Percentiles rank a stretch among this genome's conserved stretches.
Conservation (phyloP, 2,113 vertebrate species). For the Willisornis vidua region DNA sequence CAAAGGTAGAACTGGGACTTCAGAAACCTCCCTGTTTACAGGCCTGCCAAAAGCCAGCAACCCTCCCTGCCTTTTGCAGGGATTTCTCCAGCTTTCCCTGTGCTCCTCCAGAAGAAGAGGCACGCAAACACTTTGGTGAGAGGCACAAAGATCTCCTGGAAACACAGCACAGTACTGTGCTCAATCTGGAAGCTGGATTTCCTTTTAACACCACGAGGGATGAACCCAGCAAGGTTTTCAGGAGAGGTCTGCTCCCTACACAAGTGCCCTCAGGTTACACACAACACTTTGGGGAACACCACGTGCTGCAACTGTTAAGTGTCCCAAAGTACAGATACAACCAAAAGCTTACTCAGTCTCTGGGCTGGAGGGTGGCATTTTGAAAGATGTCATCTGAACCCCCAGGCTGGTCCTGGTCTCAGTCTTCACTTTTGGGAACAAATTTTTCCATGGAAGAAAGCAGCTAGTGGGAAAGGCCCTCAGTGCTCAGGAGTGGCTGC, state of each 20-base stretch:
- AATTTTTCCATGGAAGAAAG: background rate
- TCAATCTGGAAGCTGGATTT: background rate
- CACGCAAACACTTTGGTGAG: background rate
- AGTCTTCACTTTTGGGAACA: background rate
- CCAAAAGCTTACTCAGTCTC: background rate
- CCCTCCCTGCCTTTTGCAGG: background rate
- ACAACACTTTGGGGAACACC: background rate
- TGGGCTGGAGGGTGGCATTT: background rate
- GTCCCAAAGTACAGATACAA: background rate
- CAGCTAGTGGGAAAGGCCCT: background rate
- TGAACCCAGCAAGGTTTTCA: background rate
- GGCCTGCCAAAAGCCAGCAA: background rate
- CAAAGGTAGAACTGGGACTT: background rate
- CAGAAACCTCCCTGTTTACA: background rate
- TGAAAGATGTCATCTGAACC: background rate
- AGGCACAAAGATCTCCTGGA: background rate
- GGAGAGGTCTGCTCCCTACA: background rate
- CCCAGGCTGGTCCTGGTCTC: background rate
- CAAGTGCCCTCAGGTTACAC: background rate
- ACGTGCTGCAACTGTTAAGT: rapidly evolving
- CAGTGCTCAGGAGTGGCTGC: background rate
- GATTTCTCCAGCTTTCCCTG: background rate
- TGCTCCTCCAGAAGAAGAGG: background rate
- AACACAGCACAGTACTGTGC: background rate
- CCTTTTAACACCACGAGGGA: background rate